Percentiles rank a stretch among this genome's conserved stretches.
phyloP scores from a whole-genome alignment of 2,113 vertebrate genomes.

The Sterna hirundo region DNA sequence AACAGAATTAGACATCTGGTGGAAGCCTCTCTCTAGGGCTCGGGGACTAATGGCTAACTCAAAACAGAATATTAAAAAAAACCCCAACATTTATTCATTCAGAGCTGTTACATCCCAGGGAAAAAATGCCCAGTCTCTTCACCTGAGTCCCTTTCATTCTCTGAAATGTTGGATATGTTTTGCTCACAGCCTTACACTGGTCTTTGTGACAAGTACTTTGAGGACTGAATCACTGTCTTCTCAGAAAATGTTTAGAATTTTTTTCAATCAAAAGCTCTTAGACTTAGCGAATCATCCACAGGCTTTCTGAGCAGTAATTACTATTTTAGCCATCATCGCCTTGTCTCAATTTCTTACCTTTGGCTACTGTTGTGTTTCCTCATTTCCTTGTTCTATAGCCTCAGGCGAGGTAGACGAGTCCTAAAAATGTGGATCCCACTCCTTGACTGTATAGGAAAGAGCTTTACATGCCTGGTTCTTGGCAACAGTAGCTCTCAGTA shows the following conservation, averaged over 20 bases:
- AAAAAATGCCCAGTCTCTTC: background rate
- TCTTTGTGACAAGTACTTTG: background rate
- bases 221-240: background rate
- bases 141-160: background rate
- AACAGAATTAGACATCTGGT: background rate
- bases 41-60: background rate
- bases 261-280: background rate
- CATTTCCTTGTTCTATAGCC: background rate
- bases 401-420: background rate
- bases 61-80: background rate
- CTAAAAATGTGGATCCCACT: background rate
- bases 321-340: background rate
- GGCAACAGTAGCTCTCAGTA: background rate
- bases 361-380: background rate
- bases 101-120: background rate
- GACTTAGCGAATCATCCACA: background rate
- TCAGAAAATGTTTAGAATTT: background rate
- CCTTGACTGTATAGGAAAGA: background rate
- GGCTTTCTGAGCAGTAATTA: background rate
- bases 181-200: background rate
- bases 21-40: background rate
- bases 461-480: background rate
- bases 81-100: background rate
- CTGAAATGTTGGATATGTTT: background rate
- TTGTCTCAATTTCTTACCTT: background rate